These are phyloP conservation scores for Nebria brevicollis DNA, from an alignment of 2,888 invertebrate genomes.

Conservation along the genomic window DNA sequence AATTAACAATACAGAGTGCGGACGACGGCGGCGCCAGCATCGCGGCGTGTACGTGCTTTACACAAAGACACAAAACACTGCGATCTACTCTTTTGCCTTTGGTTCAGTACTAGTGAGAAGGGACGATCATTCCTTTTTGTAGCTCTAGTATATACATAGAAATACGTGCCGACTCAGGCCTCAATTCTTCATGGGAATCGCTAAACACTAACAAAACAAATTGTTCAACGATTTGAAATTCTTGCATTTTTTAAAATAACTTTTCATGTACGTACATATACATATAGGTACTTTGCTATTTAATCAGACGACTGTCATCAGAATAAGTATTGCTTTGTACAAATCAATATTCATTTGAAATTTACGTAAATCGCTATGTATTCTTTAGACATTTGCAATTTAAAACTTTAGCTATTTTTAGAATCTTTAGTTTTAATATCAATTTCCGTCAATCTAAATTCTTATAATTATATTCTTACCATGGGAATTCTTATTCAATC, in stretches of 20 bases:
- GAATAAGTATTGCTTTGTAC: background rate
- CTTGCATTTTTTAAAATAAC: background rate
- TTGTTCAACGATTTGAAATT: background rate
- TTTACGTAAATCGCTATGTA: background rate
- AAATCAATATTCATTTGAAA: background rate
- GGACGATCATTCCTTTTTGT: background rate
- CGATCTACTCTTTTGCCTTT: too few relatives aligned
- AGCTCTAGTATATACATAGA: background rate
- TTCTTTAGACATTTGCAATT: background rate
- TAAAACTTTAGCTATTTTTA: background rate
- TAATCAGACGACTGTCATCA: background rate
- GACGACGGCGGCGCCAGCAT: conserved; percentile 34
- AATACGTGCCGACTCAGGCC: background rate
- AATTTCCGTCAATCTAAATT: background rate
- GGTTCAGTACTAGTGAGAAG: too few relatives aligned
- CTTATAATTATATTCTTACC: background rate
- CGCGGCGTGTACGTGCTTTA: conserved; percentile 16
- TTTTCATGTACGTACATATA: too few relatives aligned
- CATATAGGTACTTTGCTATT: background rate
- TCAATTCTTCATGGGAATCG: background rate
- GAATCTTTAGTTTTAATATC: background rate
- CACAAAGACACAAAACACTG: conserved; percentile 13
- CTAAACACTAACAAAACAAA: too few relatives aligned
- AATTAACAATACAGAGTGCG: conserved; percentile 42
- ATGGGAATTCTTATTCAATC: too few relatives aligned